phyloP scores from a whole-genome alignment of 2,888 invertebrate genomes.

The Ommatoiulus sabulosus region DNA sequence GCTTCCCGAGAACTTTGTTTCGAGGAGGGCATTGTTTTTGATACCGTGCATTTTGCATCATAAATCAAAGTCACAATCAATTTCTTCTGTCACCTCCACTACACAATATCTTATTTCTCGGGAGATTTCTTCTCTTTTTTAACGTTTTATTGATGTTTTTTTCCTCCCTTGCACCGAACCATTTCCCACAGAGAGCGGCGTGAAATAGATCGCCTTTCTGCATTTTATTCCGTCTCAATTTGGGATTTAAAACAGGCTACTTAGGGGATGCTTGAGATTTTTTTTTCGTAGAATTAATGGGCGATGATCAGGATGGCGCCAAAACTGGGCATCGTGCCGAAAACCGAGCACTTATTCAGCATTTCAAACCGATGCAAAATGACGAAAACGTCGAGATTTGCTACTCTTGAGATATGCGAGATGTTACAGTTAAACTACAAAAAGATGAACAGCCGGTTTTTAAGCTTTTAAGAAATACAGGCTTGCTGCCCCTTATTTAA shows the following conservation, averaged over 20 bases:
- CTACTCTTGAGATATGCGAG: too few species aligned
- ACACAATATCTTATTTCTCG: constrained; percentile 34
- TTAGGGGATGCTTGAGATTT: background rate
- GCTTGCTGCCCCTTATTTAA: background rate
- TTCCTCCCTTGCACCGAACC: background rate
- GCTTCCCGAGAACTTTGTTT: constrained; percentile 19
- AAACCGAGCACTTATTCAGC: background rate
- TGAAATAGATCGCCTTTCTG: constrained; percentile 34
- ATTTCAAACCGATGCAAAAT: background rate
- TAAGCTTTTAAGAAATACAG: background rate
- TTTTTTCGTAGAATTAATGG: background rate
- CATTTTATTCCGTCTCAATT: constrained; percentile 21
- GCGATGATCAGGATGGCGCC: constrained; percentile 34
- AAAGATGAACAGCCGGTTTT: background rate
- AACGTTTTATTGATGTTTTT: constrained; percentile 34
- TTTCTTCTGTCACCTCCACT: constrained; percentile 48
- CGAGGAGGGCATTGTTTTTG: constrained; percentile 50
- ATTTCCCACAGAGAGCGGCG: constrained; percentile 10
- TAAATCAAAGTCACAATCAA: constrained; percentile 51
- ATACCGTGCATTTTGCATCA: constrained; percentile 48
- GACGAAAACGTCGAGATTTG: too few species aligned
- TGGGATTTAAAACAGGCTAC: constrained; percentile 34
- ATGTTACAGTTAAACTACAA: background rate
- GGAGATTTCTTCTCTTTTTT: constrained; percentile 23
- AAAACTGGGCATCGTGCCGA: constrained; percentile 20